These are phyloP conservation scores for Mechanitis mazaeus DNA, from an alignment of 2,888 invertebrate genomes.

Conservation along the genomic window DNA sequence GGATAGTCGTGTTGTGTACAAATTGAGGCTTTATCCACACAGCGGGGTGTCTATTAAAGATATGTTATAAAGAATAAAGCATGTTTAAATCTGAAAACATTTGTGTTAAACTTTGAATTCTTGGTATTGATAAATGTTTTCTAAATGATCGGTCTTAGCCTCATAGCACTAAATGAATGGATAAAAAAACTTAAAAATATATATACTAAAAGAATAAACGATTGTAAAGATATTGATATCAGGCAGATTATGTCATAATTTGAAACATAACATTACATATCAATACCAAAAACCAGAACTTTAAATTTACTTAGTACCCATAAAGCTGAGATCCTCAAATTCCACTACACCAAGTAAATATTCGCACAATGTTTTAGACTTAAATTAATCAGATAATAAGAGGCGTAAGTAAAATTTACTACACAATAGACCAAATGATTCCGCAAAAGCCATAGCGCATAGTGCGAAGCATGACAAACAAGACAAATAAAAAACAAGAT, in stretches of 20 bases:
- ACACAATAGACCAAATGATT: constrained; percentile 17
- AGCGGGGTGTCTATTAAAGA: constrained; percentile 59
- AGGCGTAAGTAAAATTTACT: background rate
- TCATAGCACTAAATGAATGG: background rate
- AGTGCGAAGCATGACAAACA: constrained; percentile 16
- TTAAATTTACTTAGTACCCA: constrained; percentile 1
- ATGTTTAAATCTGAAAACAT: constrained; percentile 23
- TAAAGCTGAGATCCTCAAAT: background rate
- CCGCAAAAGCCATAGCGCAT: constrained; percentile 13
- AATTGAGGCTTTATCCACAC: constrained; percentile 62
- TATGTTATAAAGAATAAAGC: constrained; percentile 37
- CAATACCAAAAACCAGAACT: background rate
- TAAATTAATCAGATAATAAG: constrained; percentile 4
- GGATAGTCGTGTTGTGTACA: constrained; percentile 68
- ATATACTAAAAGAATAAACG: background rate
- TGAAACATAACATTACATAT: too few species aligned
- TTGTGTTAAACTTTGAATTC: background rate
- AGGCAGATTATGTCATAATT: too few species aligned
- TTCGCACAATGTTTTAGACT: background rate
- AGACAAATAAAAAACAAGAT: constrained; percentile 22
- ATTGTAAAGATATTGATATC: background rate
- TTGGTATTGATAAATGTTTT: background rate
- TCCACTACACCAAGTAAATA: background rate
- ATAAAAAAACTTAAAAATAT: background rate
- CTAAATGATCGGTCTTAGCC: background rate